Conservation (phyloP, 2,113 vertebrate species). For the Mormyrus iriodes region DNA sequence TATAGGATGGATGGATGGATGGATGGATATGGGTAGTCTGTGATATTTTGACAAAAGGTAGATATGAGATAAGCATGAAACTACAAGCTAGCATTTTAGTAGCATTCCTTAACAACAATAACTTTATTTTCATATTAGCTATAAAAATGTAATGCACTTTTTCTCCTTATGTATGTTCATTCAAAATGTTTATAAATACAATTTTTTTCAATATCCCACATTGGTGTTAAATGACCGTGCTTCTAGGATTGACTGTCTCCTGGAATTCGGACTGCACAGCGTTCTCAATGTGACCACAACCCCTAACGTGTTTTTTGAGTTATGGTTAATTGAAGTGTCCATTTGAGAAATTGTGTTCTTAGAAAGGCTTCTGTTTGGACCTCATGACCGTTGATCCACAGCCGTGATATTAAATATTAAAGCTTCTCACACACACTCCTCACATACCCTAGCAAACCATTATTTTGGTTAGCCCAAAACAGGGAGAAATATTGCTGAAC, state of each 20-base stretch:
- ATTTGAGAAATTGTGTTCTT: conserved; percentile 12
- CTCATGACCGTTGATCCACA: background rate
- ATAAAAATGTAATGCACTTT: background rate
- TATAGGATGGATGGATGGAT: background rate
- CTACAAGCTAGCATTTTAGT: background rate
- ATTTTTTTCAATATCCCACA: background rate
- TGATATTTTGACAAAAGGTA: background rate
- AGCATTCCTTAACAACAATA: background rate
- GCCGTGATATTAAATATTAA: conserved; percentile 15
- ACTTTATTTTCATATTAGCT: background rate
- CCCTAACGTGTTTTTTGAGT: background rate
- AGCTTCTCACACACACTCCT: background rate
- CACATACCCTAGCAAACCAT: conserved; percentile 3
- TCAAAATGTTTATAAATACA: background rate
- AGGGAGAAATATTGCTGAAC: background rate
- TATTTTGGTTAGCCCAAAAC: background rate
- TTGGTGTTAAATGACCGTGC: background rate
- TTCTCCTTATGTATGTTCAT: background rate
- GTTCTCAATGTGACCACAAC: background rate
- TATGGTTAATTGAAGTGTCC: conserved; percentile 18
- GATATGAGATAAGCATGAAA: background rate
- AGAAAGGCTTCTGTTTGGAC: conserved; percentile 2
- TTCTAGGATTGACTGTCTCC: background rate
- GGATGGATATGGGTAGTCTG: background rate
- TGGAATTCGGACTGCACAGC: background rate